Evolutionary conservation across 2,888 invertebrate species (phyloP).

Genomic region (Drosophila borborema): DNA sequence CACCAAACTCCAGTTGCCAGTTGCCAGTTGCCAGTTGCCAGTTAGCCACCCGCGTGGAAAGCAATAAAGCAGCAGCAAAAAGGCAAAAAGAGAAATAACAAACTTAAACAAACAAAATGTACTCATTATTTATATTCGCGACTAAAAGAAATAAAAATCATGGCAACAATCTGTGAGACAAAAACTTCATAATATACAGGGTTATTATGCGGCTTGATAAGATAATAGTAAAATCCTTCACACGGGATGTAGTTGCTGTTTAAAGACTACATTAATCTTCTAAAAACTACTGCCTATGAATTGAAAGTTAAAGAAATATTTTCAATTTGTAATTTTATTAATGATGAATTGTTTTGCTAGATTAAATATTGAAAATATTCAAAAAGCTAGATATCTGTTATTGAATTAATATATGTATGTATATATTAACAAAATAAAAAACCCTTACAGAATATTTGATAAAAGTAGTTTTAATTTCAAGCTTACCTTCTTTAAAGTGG

Average conservation of each 20-base stretch:
- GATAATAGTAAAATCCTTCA: not conserved
- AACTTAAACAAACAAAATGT: conserved; percentile 79
- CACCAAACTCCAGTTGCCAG: conserved; percentile 28
- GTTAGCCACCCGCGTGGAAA: conserved; percentile 74
- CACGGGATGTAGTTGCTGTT: too few species aligned
- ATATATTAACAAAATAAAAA: too few species aligned
- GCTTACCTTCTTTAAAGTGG: not conserved
- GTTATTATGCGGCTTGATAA: conserved; percentile 15
- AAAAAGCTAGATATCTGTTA: too few species aligned
- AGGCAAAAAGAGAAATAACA: conserved; percentile 63
- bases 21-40: conserved; percentile 25
- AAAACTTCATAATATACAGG: conserved; percentile 60
- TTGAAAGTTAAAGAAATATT: not conserved
- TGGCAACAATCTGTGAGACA: conserved; percentile 61
- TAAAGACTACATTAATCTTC: not conserved
- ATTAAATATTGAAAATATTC: too few species aligned
- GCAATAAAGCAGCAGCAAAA: conserved; percentile 69
- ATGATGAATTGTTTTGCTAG: too few species aligned
- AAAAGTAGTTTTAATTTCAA: not conserved
- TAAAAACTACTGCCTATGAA: too few species aligned
- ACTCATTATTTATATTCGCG: conserved; percentile 78
- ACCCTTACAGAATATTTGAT: too few species aligned
- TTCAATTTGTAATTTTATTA: not conserved
- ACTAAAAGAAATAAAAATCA: conserved; percentile 57
- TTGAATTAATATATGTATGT: too few species aligned